Percentiles rank a stretch among this genome's conserved stretches.
Conservation (phyloP, 2,888 invertebrate species). For the Capitulum mitella region DNA sequence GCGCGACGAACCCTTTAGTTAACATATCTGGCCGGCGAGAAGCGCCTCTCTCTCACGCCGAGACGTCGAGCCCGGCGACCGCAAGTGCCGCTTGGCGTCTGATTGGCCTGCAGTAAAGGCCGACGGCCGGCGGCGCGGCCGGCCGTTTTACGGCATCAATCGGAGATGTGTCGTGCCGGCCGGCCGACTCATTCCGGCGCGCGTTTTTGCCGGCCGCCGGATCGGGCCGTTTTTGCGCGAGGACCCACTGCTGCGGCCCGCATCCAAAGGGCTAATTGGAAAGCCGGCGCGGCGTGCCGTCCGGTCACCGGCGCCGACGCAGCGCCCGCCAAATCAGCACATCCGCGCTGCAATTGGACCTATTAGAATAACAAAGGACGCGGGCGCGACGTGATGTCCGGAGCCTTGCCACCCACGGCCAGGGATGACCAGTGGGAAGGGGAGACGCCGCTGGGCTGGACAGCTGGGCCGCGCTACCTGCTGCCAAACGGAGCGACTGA, state of each 20-base stretch:
- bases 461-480: too few species aligned
- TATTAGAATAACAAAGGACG: slow-evolving; percentile 5
- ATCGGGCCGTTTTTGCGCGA: neutral
- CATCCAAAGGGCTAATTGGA: slow-evolving; percentile 14
- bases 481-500: too few species aligned
- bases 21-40: neutral
- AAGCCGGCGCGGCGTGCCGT: neutral
- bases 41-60: neutral
- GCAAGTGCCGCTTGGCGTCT: neutral
- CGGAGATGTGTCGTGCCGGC: neutral
- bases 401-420: neutral
- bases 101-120: neutral
- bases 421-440: neutral
- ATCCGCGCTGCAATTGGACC: neutral
- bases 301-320: neutral
- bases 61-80: neutral
- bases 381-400: neutral
- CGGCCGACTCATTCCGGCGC: neutral
- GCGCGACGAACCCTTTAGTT: neutral
- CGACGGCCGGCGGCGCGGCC: neutral
- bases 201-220: neutral
- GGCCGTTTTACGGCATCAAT: slow-evolving; percentile 5
- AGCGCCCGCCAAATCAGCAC: neutral
- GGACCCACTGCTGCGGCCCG: slow-evolving; percentile 23
- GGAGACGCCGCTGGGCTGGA: too few species aligned